These are phyloP conservation scores for Dendrocincla fuliginosa DNA, from an alignment of 2,797 vertebrate species.

Conservation along the genomic window DNA sequence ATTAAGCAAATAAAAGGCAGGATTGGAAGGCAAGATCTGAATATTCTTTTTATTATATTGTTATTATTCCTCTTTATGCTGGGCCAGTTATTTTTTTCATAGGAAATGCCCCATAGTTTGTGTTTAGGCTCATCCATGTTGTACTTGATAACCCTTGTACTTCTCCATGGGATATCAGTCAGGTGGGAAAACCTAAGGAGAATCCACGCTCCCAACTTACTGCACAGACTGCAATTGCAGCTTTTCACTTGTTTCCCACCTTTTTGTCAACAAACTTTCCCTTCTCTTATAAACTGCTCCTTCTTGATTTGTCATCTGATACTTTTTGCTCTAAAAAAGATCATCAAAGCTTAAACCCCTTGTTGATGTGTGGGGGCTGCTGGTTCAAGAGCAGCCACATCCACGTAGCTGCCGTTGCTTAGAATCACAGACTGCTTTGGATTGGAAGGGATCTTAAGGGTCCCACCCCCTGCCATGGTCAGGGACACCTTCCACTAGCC, in stretches of 20 bases:
- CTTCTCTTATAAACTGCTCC: not conserved
- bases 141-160: not conserved
- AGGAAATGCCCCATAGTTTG: not conserved
- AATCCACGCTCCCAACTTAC: rapidly evolving
- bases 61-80: not conserved
- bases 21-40: not conserved
- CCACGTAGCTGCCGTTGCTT: not conserved
- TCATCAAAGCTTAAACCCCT: not conserved
- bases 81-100: not conserved
- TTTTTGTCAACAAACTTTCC: not conserved
- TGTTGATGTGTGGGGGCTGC: rapidly evolving
- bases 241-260: not conserved
- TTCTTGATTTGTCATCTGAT: not conserved
- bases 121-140: not conserved
- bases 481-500: rapidly evolving
- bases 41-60: not conserved
- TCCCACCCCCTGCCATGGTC: not conserved
- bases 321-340: not conserved
- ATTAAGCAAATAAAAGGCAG: not conserved
- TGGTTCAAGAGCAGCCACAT: not conserved
- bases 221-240: not conserved
- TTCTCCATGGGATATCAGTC: rapidly evolving
- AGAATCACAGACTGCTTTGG: not conserved
- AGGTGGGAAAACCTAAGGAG: not conserved
- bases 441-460: not conserved